These are phyloP conservation scores for Corythaixoides concolor DNA, from an alignment of 2,113 vertebrate species.

Conservation along the genomic window DNA sequence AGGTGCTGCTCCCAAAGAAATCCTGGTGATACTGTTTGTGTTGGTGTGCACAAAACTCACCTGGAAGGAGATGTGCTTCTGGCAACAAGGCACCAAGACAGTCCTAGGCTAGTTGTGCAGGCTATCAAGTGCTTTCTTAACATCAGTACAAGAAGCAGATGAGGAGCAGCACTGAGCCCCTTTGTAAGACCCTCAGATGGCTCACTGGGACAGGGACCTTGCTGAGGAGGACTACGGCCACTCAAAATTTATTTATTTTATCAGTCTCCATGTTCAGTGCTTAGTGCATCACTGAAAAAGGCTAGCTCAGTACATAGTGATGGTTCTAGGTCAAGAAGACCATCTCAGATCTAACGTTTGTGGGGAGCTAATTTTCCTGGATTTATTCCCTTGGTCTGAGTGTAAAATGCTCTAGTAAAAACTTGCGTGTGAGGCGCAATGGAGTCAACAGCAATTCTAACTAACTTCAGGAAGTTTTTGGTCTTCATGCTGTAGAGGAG, in stretches of 20 bases:
- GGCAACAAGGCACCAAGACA: background rate
- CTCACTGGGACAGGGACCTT: background rate
- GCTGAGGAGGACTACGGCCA: background rate
- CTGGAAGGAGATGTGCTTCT: accelerated
- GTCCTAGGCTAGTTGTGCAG: background rate
- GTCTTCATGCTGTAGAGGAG: background rate
- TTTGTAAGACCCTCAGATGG: background rate
- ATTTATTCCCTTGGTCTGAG: background rate
- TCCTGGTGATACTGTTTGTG: background rate
- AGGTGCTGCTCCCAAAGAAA: background rate
- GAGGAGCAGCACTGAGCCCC: background rate
- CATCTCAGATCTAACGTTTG: background rate
- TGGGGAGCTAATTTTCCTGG: background rate
- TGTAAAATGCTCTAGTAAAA: background rate
- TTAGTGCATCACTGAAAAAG: background rate
- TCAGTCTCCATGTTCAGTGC: background rate
- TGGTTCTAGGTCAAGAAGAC: background rate
- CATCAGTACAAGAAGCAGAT: background rate
- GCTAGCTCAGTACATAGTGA: background rate
- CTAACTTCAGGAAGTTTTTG: background rate
- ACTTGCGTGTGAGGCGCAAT: background rate
- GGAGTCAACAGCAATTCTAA: background rate
- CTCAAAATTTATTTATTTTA: background rate
- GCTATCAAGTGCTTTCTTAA: background rate
- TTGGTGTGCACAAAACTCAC: background rate